Evolutionary conservation across 2,888 invertebrate species (phyloP).

Genomic region (Drosophila lacicola): DNA sequence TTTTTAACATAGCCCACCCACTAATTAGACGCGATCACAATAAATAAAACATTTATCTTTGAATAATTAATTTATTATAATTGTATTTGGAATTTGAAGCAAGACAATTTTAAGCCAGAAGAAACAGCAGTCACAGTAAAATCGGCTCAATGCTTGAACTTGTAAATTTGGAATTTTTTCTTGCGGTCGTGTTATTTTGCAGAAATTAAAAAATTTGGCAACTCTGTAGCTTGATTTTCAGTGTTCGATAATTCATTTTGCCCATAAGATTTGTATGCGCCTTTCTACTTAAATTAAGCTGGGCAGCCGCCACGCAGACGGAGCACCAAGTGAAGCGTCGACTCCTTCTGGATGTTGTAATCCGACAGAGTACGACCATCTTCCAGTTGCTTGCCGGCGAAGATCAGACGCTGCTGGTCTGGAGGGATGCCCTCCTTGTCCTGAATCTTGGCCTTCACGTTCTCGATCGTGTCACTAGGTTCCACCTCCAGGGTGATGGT

Average conservation of each 20-base stretch:
- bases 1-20: no score
- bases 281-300: constrained; percentile 51
- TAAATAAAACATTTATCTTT: not conserved
- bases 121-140: constrained; percentile 32
- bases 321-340: constrained; percentile 48
- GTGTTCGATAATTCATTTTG: constrained; percentile 5
- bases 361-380: constrained; percentile 53
- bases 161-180: constrained; percentile 49
- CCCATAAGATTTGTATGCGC: not conserved
- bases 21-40: no score
- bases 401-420: constrained; percentile 57
- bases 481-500: constrained; percentile 49
- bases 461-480: constrained; percentile 41
- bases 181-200: constrained; percentile 27
- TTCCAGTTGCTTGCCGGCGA: constrained; percentile 49
- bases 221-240: constrained; percentile 34
- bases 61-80: constrained; percentile 24
- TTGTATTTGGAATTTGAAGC: constrained; percentile 49
- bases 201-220: constrained; percentile 37
- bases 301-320: constrained; percentile 87
- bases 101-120: constrained; percentile 49
- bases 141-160: constrained; percentile 38
- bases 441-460: constrained; percentile 47
- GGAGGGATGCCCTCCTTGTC: constrained; percentile 54
- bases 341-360: constrained; percentile 52